Evolutionary conservation across 2,113 vertebrate species (phyloP).

Genomic region (Erythrocercus mccallii): DNA sequence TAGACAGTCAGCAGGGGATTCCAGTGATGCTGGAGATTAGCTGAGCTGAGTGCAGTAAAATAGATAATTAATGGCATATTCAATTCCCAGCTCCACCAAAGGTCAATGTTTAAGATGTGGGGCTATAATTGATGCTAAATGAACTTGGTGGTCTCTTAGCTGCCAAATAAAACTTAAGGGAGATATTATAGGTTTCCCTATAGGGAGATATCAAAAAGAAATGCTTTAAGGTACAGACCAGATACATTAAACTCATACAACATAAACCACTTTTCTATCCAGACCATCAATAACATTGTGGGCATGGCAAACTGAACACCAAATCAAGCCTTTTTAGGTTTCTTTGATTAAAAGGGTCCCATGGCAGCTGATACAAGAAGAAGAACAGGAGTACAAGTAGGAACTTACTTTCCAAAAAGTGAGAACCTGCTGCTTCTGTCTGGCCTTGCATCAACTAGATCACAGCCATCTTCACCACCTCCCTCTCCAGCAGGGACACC

Average conservation of each 20-base stretch:
- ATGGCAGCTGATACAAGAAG: neutral
- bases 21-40: conserved; percentile 13
- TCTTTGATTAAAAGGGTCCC: neutral
- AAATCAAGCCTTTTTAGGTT: neutral
- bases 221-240: neutral
- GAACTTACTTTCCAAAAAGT: conserved; percentile 72
- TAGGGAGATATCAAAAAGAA: neutral
- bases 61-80: conserved; percentile 37
- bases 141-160: neutral
- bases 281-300: neutral
- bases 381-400: neutral
- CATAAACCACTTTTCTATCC: neutral
- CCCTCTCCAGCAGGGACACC: neutral
- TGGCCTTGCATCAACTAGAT: conserved; percentile 74
- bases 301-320: neutral
- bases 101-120: neutral
- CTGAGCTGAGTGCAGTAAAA: conserved; percentile 19
- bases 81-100: conserved; percentile 14
- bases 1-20: conserved; percentile 40
- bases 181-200: neutral
- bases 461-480: neutral
- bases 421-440: conserved; percentile 79
- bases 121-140: conserved; percentile 20
- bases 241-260: neutral
- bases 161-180: neutral